These are phyloP conservation scores for Kryptolebias marmoratus DNA, from an alignment of 2,113 vertebrate genomes.

Conservation along the genomic window DNA sequence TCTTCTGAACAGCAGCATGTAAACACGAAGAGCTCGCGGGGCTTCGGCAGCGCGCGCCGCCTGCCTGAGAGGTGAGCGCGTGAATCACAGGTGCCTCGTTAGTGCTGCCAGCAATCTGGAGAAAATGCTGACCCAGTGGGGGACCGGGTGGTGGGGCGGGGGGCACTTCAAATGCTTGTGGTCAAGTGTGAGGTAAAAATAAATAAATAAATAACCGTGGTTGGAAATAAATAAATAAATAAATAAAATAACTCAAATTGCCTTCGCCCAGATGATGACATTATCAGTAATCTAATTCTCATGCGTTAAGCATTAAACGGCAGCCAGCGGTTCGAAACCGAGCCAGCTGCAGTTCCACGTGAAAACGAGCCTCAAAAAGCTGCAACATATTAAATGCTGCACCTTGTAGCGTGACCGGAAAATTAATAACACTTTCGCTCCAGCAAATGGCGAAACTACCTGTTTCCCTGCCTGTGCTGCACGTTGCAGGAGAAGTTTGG, in stretches of 20 bases:
- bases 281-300: conserved; percentile 36
- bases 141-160: not conserved
- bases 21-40: conserved; percentile 1
- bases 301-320: conserved; percentile 10
- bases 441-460: conserved; percentile 12
- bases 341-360: conserved; percentile 9
- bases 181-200: conserved; percentile 5
- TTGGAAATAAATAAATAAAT: not conserved
- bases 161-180: not conserved
- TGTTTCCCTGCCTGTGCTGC: conserved; percentile 7
- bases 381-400: conserved; percentile 18
- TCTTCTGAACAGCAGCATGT: not conserved
- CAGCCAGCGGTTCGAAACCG: not conserved
- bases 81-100: not conserved
- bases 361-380: conserved; percentile 16
- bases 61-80: not conserved
- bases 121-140: not conserved
- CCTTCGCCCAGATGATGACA: conserved; percentile 37
- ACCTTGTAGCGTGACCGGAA: conserved; percentile 1
- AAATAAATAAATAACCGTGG: not conserved
- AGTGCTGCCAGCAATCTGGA: not conserved
- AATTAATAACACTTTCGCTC: not conserved
- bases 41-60: not conserved
- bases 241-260: not conserved
- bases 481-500: conserved; percentile 27